Evolutionary conservation across 2,888 invertebrate species (phyloP).

Genomic region (Drosophila cracens): DNA sequence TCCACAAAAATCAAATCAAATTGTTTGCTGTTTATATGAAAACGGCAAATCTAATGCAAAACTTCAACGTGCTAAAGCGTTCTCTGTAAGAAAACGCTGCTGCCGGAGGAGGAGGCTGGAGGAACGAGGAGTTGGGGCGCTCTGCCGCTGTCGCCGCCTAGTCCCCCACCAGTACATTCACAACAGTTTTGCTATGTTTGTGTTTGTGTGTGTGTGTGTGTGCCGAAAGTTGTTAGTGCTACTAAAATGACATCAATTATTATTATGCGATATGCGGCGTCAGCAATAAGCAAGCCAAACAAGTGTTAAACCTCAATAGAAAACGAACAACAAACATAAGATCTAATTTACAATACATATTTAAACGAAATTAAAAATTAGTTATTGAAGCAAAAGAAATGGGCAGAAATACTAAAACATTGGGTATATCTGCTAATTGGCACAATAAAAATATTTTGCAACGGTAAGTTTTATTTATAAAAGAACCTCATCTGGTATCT

Average conservation of each 20-base stretch:
- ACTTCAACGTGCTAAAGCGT: conserved; percentile 82
- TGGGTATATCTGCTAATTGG: conserved; percentile 34
- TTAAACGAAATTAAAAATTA: conserved; percentile 14
- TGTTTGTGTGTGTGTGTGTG: conserved; percentile 45
- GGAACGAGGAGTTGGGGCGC: conserved; percentile 11
- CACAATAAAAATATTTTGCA: conserved; percentile 13
- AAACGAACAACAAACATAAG: conserved; percentile 3
- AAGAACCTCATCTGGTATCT: conserved; percentile 4
- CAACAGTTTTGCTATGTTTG: conserved; percentile 36
- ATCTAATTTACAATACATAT: conserved; percentile 4
- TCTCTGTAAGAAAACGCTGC: conserved; percentile 72
- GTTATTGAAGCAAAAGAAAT: conserved; percentile 23
- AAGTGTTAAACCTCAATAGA: conserved; percentile 29
- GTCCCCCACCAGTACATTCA: conserved; percentile 43
- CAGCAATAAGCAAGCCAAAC: conserved; percentile 34
- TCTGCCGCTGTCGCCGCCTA: conserved; percentile 46
- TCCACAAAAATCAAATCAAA: conserved; percentile 84
- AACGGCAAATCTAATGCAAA: conserved; percentile 85
- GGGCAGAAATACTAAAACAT: conserved; percentile 16
- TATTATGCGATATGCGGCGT: conserved; percentile 40
- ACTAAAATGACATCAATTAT: conserved; percentile 47
- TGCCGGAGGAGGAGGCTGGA: conserved; percentile 24
- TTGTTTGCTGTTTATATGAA: conserved; percentile 85
- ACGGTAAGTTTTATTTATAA: conserved; percentile 48
- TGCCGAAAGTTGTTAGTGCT: conserved; percentile 52